A percentile compares a stretch with the other conserved stretches of the same genome.
phyloP scores from a whole-genome alignment of 2,113 vertebrate species.

The Ictidomys tridecemlineatus region DNA sequence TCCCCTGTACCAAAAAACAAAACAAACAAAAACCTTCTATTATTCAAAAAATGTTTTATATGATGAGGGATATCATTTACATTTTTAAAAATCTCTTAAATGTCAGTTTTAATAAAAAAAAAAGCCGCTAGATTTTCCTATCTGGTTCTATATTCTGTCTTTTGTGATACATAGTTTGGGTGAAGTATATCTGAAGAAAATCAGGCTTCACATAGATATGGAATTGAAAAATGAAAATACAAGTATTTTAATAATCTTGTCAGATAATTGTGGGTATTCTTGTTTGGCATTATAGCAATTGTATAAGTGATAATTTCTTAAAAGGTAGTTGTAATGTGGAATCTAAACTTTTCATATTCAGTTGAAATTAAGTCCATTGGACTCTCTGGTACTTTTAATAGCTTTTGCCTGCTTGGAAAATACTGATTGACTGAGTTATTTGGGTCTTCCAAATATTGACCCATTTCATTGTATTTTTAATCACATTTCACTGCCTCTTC shows the following conservation, averaged over 20 bases:
- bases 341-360: not conserved
- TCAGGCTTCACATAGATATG: not conserved
- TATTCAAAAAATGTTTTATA: too few species aligned
- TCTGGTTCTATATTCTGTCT: constrained; percentile 8
- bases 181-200: not conserved
- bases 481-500: not conserved
- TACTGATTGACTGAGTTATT: not conserved
- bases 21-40: too few species aligned
- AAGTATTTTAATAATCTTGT: not conserved
- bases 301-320: not conserved
- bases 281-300: not conserved
- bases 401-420: constrained; percentile 7
- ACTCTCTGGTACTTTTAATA: not conserved
- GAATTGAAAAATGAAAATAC: not conserved
- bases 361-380: not conserved
- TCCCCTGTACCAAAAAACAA: too few species aligned
- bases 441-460: not conserved
- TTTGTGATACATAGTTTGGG: not conserved
- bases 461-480: constrained; percentile 16
- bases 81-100: not conserved
- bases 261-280: not conserved
- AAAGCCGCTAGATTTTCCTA: not conserved
- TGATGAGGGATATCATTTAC: too few species aligned
- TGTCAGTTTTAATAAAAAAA: not conserved
- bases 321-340: not conserved